A percentile compares a stretch with the other conserved stretches of the same genome.
These are phyloP conservation scores for Tachina grossa DNA, from an alignment of 2,888 invertebrate species.

Conservation along the genomic window DNA sequence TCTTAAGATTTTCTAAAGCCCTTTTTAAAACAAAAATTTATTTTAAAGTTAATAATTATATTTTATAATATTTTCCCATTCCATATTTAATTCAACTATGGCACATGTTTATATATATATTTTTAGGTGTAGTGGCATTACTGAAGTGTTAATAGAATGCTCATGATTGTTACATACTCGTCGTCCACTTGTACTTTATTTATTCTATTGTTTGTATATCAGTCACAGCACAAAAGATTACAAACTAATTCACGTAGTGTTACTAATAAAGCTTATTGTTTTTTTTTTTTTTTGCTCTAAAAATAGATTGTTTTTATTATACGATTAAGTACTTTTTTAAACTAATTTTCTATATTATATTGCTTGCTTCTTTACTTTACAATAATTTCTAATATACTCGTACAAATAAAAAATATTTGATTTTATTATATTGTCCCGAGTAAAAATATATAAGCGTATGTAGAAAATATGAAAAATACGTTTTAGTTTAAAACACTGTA, in stretches of 20 bases:
- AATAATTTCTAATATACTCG: not conserved
- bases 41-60: too few relatives aligned
- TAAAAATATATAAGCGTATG: not conserved
- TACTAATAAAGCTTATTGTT: constrained; percentile 62
- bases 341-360: constrained; percentile 50
- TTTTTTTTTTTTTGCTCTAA: constrained; percentile 38
- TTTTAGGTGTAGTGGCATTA: constrained; percentile 9
- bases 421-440: not conserved
- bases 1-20: too few relatives aligned
- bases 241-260: constrained; percentile 65
- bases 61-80: not conserved
- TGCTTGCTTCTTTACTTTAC: constrained; percentile 14
- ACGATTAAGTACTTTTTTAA: constrained; percentile 32
- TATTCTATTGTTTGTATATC: constrained; percentile 50
- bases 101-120: not conserved
- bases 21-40: too few relatives aligned
- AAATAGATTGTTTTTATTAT: constrained; percentile 54
- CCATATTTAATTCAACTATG: not conserved
- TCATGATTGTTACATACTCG: constrained; percentile 46
- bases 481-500: not conserved
- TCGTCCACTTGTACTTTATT: constrained; percentile 22
- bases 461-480: not conserved
- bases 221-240: constrained; percentile 57
- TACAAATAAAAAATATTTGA: not conserved
- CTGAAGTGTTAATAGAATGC: constrained; percentile 60